phyloP scores from a whole-genome alignment of 2,113 vertebrate genomes.

The Pteropus alecto region DNA sequence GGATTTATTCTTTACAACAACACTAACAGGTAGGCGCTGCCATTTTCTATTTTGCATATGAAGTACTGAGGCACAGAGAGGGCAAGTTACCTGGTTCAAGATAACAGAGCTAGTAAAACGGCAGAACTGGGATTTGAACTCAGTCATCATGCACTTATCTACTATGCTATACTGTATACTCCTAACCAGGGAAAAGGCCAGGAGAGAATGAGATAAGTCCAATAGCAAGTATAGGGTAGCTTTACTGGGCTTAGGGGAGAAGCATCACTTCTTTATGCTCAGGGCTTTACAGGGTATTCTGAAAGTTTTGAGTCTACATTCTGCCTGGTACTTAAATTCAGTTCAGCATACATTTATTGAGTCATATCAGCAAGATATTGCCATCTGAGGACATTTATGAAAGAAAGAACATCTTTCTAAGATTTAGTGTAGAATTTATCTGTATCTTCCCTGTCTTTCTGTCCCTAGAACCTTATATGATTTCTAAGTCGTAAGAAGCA shows the following conservation, averaged over 20 bases:
- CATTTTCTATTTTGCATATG: not conserved
- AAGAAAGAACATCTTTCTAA: no score
- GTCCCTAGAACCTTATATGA: no score
- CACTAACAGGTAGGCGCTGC: not conserved
- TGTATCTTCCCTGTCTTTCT: no score
- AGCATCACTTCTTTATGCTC: not conserved
- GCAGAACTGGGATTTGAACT: not conserved
- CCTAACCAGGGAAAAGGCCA: not conserved
- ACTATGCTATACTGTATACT: not conserved
- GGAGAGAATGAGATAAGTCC: not conserved
- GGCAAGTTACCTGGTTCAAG: not conserved
- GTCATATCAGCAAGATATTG: not conserved
- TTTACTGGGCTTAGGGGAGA: not conserved
- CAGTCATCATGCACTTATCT: not conserved
- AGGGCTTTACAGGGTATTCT: not conserved
- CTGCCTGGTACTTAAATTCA: conserved; percentile 31
- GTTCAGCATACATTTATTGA: not conserved
- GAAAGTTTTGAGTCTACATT: not conserved
- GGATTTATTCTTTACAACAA: not conserved
- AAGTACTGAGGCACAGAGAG: not conserved
- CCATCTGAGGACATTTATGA: no score
- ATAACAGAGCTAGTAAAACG: not conserved
- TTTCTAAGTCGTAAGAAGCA: no score
- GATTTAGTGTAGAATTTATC: no score
- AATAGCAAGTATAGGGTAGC: not conserved